phyloP scores from a whole-genome alignment of 2,113 vertebrate species.

The Xyrauchen texanus region DNA sequence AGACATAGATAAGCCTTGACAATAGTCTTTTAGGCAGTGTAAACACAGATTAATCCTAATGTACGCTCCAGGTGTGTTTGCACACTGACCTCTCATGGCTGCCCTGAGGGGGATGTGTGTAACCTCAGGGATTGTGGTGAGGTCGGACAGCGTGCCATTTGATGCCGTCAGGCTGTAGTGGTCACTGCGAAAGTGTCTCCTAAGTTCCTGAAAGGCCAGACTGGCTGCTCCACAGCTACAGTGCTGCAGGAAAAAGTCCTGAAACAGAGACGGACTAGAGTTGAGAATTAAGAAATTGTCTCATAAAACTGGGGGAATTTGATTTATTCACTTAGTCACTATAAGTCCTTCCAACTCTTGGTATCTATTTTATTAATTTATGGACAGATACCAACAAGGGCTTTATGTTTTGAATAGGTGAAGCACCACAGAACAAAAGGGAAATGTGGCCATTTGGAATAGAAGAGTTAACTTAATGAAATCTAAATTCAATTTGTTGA shows the following conservation, averaged over 20 bases:
- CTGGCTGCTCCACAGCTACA: slow-evolving; percentile 82
- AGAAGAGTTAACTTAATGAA: slow-evolving; percentile 14
- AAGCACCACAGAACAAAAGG: background rate
- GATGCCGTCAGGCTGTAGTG: slow-evolving; percentile 71
- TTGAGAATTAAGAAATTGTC: background rate
- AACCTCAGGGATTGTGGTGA: slow-evolving; percentile 83
- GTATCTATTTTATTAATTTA: background rate
- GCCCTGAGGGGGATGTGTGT: slow-evolving; percentile 60
- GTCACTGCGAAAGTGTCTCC: slow-evolving; percentile 69
- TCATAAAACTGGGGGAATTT: background rate
- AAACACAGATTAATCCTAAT: slow-evolving; percentile 3
- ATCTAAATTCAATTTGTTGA: background rate
- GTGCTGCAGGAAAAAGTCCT: slow-evolving; percentile 82
- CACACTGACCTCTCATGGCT: slow-evolving; percentile 57
- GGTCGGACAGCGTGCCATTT: slow-evolving; percentile 79
- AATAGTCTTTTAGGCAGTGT: background rate
- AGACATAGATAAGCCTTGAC: too few relatives aligned
- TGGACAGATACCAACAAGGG: background rate
- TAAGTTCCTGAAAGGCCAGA: slow-evolving; percentile 74
- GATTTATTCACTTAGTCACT: background rate
- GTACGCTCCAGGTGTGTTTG: slow-evolving; percentile 9
- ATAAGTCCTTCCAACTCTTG: too few relatives aligned
- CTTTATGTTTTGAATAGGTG: background rate
- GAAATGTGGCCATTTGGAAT: background rate
- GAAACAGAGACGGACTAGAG: slow-evolving; percentile 48